Percentiles rank a stretch among this genome's conserved stretches.
phyloP scores from a whole-genome alignment of 2,797 vertebrate genomes.

The Gastrophryne carolinensis region DNA sequence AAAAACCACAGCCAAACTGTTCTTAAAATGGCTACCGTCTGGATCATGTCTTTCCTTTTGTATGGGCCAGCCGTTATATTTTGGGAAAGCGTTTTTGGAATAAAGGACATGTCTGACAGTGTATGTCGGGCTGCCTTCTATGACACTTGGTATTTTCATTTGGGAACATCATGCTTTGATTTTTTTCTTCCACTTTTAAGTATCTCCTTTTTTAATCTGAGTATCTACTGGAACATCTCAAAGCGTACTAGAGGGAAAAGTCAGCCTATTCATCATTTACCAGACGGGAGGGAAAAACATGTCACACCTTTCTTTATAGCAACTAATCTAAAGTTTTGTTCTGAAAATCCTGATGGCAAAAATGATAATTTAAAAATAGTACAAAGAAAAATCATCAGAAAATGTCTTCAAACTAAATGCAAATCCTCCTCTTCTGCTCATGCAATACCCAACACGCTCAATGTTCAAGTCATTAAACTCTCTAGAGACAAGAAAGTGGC shows the following conservation, averaged over 20 bases:
- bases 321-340: background rate
- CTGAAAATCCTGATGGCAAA: background rate
- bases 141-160: constrained; percentile 82
- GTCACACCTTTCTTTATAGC: constrained; percentile 4
- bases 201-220: constrained; percentile 83
- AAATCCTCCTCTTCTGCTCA: background rate
- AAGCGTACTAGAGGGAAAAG: constrained; percentile 63
- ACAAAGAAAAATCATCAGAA: background rate
- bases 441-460: background rate
- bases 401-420: background rate
- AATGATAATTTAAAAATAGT: background rate
- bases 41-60: constrained; percentile 82
- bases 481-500: constrained; percentile 82
- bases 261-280: background rate
- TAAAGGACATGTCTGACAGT: constrained; percentile 59
- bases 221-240: constrained; percentile 82
- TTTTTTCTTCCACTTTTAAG: constrained; percentile 81
- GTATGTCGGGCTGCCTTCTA: constrained; percentile 78
- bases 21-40: constrained; percentile 76
- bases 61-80: constrained; percentile 81
- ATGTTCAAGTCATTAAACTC: constrained; percentile 61
- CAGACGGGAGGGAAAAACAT: background rate
- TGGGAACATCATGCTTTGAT: constrained; percentile 79
- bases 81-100: constrained; percentile 68
- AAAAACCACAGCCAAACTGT: constrained; percentile 67